A percentile compares a stretch with the other conserved stretches of the same genome.
Evolutionary conservation across 2,888 invertebrate species (phyloP).

Genomic region (Mimachlamys varia): DNA sequence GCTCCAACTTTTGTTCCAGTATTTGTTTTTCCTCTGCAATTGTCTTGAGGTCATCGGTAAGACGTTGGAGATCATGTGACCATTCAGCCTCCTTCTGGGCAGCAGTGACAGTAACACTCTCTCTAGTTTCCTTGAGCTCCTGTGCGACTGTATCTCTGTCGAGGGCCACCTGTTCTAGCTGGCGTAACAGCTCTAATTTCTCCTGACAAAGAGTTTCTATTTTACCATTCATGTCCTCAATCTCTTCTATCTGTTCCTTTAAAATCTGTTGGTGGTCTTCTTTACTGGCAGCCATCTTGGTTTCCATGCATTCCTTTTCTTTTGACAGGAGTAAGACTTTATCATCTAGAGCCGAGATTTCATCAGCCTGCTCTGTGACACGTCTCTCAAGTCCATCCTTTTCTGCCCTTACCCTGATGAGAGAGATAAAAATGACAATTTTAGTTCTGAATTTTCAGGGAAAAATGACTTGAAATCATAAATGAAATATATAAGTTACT

Average conservation of each 20-base stretch:
- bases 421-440: background rate
- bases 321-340: background rate
- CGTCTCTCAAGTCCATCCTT: background rate
- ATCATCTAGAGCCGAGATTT: constrained; percentile 33
- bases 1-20: constrained; percentile 46
- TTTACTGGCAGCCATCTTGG: constrained; percentile 36
- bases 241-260: background rate
- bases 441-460: too few relatives aligned
- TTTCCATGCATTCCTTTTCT: constrained; percentile 12
- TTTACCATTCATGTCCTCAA: constrained; percentile 16
- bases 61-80: constrained; percentile 32
- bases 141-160: constrained; percentile 53
- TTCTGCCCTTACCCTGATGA: background rate
- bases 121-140: background rate
- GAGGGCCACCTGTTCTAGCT: constrained; percentile 55
- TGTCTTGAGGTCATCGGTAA: constrained; percentile 42
- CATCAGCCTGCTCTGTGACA: constrained; percentile 27
- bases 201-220: background rate
- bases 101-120: background rate
- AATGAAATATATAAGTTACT: too few relatives aligned
- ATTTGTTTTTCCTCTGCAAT: constrained; percentile 44
- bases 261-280: constrained; percentile 17
- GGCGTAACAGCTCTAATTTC: constrained; percentile 15
- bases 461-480: too few relatives aligned
- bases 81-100: constrained; percentile 27